Evolutionary conservation across 2,797 vertebrate species (phyloP).

Genomic region (Syngnathus acus): DNA sequence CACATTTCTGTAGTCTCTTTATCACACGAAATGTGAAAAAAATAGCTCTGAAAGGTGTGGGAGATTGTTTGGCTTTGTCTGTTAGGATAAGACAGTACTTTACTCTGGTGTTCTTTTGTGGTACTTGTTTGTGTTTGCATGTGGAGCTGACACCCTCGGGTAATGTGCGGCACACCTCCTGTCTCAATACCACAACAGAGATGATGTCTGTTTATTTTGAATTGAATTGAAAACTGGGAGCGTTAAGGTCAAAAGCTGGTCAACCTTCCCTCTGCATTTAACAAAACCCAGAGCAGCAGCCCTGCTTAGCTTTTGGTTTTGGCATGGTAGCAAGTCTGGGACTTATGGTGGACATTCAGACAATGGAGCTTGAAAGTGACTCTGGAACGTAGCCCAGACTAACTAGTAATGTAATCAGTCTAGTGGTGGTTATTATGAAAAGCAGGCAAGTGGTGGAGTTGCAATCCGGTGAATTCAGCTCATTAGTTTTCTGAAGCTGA

Average conservation of each 20-base stretch:
- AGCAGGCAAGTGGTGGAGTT: too few relatives aligned
- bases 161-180: background rate
- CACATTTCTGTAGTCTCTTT: background rate
- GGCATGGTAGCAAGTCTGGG: background rate
- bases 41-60: background rate
- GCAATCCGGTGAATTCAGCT: too few relatives aligned
- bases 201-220: background rate
- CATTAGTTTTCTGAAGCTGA: too few relatives aligned
- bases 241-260: background rate
- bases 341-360: too few relatives aligned
- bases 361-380: too few relatives aligned
- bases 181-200: background rate
- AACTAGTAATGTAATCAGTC: too few relatives aligned
- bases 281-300: background rate
- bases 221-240: background rate
- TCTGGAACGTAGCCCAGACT: too few relatives aligned
- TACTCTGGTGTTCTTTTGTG: background rate
- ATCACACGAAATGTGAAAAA: background rate
- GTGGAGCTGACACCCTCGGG: background rate
- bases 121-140: background rate
- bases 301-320: background rate
- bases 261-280: background rate
- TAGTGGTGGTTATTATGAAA: too few relatives aligned
- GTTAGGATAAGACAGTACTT: background rate
- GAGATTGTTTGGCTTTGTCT: background rate